Percentiles rank a stretch among this genome's conserved stretches.
phyloP scores from a whole-genome alignment of 2,888 invertebrate genomes.

The Eilema caniola region DNA sequence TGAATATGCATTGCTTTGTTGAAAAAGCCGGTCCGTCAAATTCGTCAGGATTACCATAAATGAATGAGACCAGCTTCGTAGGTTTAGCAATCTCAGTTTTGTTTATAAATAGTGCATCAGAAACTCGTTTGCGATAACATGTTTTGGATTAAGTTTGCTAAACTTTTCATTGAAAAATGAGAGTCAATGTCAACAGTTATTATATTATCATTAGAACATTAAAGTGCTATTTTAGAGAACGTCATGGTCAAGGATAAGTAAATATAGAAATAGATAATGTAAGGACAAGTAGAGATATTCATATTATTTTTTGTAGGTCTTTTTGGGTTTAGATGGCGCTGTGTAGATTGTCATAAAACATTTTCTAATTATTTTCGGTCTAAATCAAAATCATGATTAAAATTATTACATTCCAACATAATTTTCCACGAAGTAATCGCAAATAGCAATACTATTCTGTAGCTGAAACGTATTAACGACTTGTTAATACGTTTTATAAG shows the following conservation, averaged over 20 bases:
- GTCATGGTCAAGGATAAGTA: slow-evolving; percentile 30
- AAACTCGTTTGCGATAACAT: slow-evolving; percentile 14
- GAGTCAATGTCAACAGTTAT: slow-evolving; percentile 35
- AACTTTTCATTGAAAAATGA: slow-evolving; percentile 14
- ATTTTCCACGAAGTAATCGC: not conserved
- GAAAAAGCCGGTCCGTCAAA: slow-evolving; percentile 35
- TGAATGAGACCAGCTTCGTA: slow-evolving; percentile 6
- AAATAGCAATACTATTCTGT: not conserved
- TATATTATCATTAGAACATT: slow-evolving; percentile 19
- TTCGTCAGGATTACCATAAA: slow-evolving; percentile 18
- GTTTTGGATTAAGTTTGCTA: not conserved
- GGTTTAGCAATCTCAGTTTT: slow-evolving; percentile 19
- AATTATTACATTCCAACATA: not conserved
- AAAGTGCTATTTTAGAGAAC: slow-evolving; percentile 1
- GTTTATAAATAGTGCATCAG: slow-evolving; percentile 28
- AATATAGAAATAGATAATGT: not conserved
- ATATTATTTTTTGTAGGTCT: too few species aligned
- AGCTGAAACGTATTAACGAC: not conserved
- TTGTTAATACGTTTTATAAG: not conserved
- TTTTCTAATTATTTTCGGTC: too few species aligned
- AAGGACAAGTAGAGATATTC: not conserved
- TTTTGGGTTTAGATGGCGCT: too few species aligned
- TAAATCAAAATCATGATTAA: not conserved
- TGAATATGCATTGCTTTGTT: not conserved
- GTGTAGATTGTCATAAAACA: too few species aligned